These are phyloP conservation scores for Xestia sexstrigata DNA, from an alignment of 2,888 invertebrate genomes.

Conservation along the genomic window DNA sequence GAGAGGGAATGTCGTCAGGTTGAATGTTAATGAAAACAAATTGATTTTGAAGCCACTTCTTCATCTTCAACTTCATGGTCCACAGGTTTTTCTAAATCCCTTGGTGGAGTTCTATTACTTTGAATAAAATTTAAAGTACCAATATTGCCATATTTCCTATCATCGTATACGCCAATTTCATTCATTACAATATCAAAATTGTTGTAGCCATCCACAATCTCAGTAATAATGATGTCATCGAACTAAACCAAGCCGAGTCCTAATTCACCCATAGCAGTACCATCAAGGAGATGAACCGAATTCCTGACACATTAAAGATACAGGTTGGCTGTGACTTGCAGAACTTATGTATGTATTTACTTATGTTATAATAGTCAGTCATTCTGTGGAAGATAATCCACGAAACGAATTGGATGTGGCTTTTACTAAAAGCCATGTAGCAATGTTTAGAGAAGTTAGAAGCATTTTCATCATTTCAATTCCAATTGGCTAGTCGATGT, in stretches of 20 bases:
- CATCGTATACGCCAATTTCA: not conserved
- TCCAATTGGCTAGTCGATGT: not conserved
- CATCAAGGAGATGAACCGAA: conserved; percentile 51
- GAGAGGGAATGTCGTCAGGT: too few species aligned
- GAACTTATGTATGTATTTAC: conserved; percentile 64
- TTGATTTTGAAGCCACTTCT: not conserved
- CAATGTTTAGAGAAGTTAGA: not conserved
- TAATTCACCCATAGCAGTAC: conserved; percentile 32
- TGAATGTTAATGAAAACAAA: not conserved
- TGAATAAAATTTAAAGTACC: too few species aligned
- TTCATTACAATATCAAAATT: not conserved
- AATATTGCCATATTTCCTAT: too few species aligned
- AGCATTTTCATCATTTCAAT: not conserved
- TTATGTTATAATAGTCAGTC: conserved; percentile 67
- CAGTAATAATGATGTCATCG: conserved; percentile 35
- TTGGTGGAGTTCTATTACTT: too few species aligned
- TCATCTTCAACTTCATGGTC: too few species aligned
- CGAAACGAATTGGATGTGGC: conserved; percentile 47
- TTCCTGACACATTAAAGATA: conserved; percentile 61
- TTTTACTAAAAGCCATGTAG: not conserved
- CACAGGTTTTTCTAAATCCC: too few species aligned
- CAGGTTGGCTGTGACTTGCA: conserved; percentile 71
- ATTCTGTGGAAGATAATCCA: conserved; percentile 42
- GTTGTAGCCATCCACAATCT: not conserved
- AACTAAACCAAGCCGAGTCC: conserved; percentile 7